phyloP scores from a whole-genome alignment of 2,113 vertebrate species.

The Pimephales promelas region DNA sequence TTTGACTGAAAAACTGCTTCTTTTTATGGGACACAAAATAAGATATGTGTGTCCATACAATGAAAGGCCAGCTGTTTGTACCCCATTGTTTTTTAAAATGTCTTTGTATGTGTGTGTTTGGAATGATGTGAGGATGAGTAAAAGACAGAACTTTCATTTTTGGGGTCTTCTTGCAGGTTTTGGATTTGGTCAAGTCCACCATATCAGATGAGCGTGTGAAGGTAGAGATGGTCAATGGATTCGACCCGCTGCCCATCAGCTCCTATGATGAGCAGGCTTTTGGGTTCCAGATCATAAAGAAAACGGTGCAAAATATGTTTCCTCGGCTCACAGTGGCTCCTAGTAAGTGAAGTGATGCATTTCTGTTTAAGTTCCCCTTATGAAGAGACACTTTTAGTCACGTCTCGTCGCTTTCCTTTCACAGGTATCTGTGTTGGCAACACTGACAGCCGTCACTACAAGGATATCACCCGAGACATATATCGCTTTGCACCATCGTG shows the following conservation, averaged over 20 bases:
- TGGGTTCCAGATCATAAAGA: slow-evolving; percentile 86
- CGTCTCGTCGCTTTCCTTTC: slow-evolving; percentile 37
- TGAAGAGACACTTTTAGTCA: neutral
- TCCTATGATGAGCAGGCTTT: slow-evolving; percentile 81
- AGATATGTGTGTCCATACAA: no score
- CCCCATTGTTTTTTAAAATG: no score
- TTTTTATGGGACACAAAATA: no score
- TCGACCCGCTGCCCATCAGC: slow-evolving; percentile 87
- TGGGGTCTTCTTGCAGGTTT: slow-evolving; percentile 71
- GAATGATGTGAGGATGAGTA: neutral
- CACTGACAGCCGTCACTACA: slow-evolving; percentile 91
- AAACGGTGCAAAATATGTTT: slow-evolving; percentile 84
- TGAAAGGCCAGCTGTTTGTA: no score
- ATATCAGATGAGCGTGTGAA: slow-evolving; percentile 86
- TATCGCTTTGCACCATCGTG: slow-evolving; percentile 84
- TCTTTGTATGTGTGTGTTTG: no score
- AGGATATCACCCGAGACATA: slow-evolving; percentile 78
- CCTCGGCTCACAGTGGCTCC: slow-evolving; percentile 84
- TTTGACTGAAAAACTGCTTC: neutral
- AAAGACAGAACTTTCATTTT: neutral
- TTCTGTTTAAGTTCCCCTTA: neutral
- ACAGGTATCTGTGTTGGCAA: slow-evolving; percentile 85
- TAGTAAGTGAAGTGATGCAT: slow-evolving; percentile 71
- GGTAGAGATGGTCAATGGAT: slow-evolving; percentile 77
- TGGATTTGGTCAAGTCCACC: slow-evolving; percentile 76